These are phyloP conservation scores for Lottia gigantea DNA, from an alignment of 2,888 invertebrate genomes.

Conservation along the genomic window DNA sequence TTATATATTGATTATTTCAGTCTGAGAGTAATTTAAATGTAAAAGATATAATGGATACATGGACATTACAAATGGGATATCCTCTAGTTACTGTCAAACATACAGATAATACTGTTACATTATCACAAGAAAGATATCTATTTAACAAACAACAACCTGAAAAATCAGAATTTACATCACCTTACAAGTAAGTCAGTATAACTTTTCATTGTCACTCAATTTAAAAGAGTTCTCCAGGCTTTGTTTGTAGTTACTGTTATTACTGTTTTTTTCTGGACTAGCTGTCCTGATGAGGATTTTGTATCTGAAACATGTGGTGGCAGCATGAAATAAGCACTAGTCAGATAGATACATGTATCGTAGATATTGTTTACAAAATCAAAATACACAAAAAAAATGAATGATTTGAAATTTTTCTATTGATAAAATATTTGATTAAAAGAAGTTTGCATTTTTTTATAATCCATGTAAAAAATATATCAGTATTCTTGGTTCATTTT, in stretches of 20 bases:
- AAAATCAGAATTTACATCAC: conserved; percentile 33
- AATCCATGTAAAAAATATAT: no score
- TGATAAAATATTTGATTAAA: no score
- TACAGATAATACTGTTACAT: conserved; percentile 35
- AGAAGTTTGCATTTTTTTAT: no score
- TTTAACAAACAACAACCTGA: conserved; percentile 31
- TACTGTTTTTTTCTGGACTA: no score
- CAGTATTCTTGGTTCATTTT: conserved; percentile 7
- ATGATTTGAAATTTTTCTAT: no score
- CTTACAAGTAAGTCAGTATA: conserved; percentile 39
- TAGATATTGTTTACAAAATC: no score
- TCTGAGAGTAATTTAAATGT: conserved; percentile 41
- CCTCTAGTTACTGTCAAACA: conserved; percentile 58
- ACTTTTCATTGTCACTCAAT: background rate
- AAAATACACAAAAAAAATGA: no score
- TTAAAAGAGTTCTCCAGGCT: background rate
- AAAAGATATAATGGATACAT: conserved; percentile 58
- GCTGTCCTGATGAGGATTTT: no score
- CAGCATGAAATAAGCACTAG: no score
- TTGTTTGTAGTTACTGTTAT: conserved; percentile 10
- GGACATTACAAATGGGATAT: conserved; percentile 64
- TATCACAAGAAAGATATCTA: conserved; percentile 52
- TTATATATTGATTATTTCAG: no score
- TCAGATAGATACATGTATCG: no score
- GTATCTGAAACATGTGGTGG: no score